Evolutionary conservation across 1,140 invertebrate genomes (phyloP), one percentile per base, ranked within the genome.

Genomic region (Caerostris darwini): DNA sequence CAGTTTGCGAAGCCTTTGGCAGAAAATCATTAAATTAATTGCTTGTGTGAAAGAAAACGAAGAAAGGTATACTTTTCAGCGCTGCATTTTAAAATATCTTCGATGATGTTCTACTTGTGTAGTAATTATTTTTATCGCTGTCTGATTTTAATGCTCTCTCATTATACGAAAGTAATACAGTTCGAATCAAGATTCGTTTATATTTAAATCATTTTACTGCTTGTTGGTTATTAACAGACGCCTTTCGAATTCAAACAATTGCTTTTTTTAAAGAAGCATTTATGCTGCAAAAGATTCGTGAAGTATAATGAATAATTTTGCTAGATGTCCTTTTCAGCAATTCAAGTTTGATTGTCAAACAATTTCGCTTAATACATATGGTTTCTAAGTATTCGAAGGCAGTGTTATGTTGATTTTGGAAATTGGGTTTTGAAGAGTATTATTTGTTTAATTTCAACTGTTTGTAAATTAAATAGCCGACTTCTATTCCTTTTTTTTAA

Each of bases 11-110:
- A 87, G 59, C 19, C 12, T n/a, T 14, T 87, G 85, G 85, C 59
- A 87, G 50, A 57, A 64, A 87, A 87, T 87, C 85, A 87, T 87
- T 87, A 87, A 87, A 64, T 53, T 87, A 87, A 87, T 87, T 87
- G 85, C 58, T 53, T 34, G 19, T 3, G 59, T 34, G 64, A 87
- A 64, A 64, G 59, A 61, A 87, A 87, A 53, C 64, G 7, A 87
- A 34, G 6, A 87, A n/a, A 14, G 17, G 7, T 12, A 34, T 5
- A 6, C 10, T 87, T 87, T 34, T 50, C 34, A 34, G 34, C 58
- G 58, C n/a, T 59, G 17, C 3, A 7, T 34, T 57, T 85, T 85
- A 57, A 56, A 77, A 77, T 77, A 77, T 77, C 34, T 10, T 12
- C 34, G 14, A 12, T 34, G 34, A 56, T 7, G 8, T 0, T 34